Conservation (phyloP, 1,140 invertebrate genomes). For the Lepidurus arcticus region DNA sequence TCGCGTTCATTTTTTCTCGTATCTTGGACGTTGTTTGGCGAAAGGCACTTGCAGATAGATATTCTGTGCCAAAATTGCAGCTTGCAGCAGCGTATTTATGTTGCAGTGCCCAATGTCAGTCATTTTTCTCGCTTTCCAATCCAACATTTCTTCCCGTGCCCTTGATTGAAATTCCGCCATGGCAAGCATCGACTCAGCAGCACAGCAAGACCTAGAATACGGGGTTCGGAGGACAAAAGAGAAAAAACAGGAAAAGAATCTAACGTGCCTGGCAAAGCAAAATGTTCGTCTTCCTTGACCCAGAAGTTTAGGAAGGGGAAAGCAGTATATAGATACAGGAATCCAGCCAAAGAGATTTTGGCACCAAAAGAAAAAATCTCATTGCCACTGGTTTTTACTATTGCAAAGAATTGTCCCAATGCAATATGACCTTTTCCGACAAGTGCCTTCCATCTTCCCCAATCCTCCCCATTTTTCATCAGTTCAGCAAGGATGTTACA, state of each 20-base stretch:
- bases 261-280: neutral
- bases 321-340: neutral
- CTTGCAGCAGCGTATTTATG: too few species aligned
- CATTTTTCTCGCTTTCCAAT: slow-evolving; percentile 19
- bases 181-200: neutral
- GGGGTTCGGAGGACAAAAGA: neutral
- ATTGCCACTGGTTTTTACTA: neutral
- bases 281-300: neutral
- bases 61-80: too few species aligned
- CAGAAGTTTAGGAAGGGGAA: neutral
- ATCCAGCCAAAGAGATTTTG: neutral
- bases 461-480: neutral
- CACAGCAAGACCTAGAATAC: neutral
- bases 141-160: neutral
- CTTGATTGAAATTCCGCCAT: neutral
- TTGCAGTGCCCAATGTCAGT: neutral
- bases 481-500: neutral
- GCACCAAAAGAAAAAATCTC: neutral
- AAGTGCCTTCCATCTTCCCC: neutral
- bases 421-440: neutral
- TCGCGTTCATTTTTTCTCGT: too few species aligned
- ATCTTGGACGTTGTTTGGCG: too few species aligned
- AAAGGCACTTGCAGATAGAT: too few species aligned
- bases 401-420: neutral
- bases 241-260: neutral